Percentiles rank a stretch among this genome's conserved stretches.
Evolutionary conservation across 2,888 invertebrate species (phyloP).

Genomic region (Epinotia brunnichana): DNA sequence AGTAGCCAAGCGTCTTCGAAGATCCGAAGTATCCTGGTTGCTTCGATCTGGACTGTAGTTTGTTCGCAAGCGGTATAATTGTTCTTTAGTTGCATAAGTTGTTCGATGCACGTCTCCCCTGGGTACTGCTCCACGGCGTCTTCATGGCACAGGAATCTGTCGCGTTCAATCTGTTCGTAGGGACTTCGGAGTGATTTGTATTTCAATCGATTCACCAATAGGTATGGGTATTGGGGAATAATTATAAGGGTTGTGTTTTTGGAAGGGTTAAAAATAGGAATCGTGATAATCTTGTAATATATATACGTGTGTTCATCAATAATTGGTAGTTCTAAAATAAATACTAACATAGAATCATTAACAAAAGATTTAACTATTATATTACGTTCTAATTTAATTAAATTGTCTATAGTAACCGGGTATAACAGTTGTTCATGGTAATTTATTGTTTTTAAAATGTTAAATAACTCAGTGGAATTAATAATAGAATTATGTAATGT

Average conservation of each 20-base stretch:
- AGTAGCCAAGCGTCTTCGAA: no score
- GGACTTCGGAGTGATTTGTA: background rate
- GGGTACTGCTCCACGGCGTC: background rate
- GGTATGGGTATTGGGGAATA: background rate
- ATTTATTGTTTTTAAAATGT: no score
- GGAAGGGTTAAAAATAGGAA: slow-evolving; percentile 3
- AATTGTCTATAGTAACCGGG: background rate
- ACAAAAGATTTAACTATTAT: slow-evolving; percentile 9
- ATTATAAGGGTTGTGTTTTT: background rate
- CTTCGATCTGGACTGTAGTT: no score
- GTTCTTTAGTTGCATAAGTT: no score
- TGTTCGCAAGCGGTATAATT: no score
- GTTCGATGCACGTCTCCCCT: background rate
- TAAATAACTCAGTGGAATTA: no score
- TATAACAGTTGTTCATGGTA: no score
- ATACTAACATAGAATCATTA: background rate
- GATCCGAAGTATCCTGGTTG: no score
- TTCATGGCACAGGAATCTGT: slow-evolving; percentile 1
- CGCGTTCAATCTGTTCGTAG: slow-evolving; percentile 4
- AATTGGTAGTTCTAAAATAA: background rate
- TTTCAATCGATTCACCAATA: slow-evolving; percentile 1
- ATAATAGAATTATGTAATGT: background rate
- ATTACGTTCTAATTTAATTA: slow-evolving; percentile 8
- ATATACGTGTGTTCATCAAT: slow-evolving; percentile 1
- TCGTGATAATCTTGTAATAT: no score